These are phyloP conservation scores for Salticus scenicus DNA, from an alignment of 2,888 invertebrate species.

Conservation along the genomic window DNA sequence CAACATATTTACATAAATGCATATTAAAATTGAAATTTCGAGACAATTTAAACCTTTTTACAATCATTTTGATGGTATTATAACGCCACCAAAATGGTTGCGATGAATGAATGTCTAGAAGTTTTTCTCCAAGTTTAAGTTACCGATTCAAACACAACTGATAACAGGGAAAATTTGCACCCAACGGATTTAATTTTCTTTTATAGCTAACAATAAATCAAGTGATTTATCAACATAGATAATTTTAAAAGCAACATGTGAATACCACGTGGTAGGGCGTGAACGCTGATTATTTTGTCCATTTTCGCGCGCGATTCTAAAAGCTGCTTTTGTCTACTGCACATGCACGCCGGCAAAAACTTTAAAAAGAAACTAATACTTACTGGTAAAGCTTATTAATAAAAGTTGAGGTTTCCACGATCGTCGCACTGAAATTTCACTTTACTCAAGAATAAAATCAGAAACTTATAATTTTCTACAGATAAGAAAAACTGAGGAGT, in stretches of 20 bases:
- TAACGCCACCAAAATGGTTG: too few relatives aligned
- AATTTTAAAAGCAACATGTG: conserved; percentile 8
- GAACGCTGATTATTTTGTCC: conserved; percentile 38
- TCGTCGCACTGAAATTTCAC: neutral
- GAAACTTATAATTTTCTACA: conserved; percentile 8
- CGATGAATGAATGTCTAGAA: too few relatives aligned
- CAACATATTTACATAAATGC: too few relatives aligned
- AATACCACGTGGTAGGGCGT: conserved; percentile 45
- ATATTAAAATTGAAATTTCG: too few relatives aligned
- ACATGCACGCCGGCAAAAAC: conserved; percentile 15
- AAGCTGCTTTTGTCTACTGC: conserved; percentile 29
- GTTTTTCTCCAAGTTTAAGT: too few relatives aligned
- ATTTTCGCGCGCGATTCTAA: conserved; percentile 47
- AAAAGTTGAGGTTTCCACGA: neutral
- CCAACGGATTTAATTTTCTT: neutral
- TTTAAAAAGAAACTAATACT: neutral
- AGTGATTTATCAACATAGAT: conserved; percentile 8
- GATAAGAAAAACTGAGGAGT: conserved; percentile 27
- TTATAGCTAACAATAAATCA: conserved; percentile 9
- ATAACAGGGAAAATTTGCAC: conserved; percentile 8
- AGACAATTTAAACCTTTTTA: too few relatives aligned
- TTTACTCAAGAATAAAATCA: conserved; percentile 12
- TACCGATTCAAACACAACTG: neutral
- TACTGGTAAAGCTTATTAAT: neutral
- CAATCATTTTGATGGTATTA: too few relatives aligned